Percentiles rank a stretch among this genome's conserved stretches.
phyloP scores from a whole-genome alignment of 2,888 invertebrate genomes.

The Drosophila atroscutellata region DNA sequence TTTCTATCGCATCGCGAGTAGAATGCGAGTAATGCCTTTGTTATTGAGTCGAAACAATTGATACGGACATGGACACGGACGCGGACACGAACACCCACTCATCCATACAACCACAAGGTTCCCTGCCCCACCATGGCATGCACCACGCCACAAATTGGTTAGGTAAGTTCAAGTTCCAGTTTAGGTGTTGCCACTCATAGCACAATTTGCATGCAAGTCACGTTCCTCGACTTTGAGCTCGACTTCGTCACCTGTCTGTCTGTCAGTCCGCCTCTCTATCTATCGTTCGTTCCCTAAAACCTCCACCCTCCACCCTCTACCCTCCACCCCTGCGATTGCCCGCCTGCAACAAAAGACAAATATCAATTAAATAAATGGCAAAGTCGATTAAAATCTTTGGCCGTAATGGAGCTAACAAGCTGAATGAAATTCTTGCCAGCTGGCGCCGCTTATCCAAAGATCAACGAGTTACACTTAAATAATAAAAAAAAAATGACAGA shows the following conservation, averaged over 20 bases:
- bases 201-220: constrained; percentile 73
- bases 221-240: constrained; percentile 53
- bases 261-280: not conserved
- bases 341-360: constrained; percentile 22
- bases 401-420: constrained; percentile 34
- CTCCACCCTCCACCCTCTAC: too few relatives aligned
- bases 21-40: constrained; percentile 49
- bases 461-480: constrained; percentile 8
- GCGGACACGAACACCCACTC: constrained; percentile 1
- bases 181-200: constrained; percentile 43
- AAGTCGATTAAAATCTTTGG: constrained; percentile 37
- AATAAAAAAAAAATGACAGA: not conserved
- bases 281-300: constrained; percentile 10
- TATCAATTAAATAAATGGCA: constrained; percentile 41
- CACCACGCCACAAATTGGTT: constrained; percentile 8
- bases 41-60: constrained; percentile 39
- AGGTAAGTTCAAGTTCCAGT: constrained; percentile 49
- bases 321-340: too few relatives aligned
- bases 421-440: constrained; percentile 35
- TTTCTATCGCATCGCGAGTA: constrained; percentile 15
- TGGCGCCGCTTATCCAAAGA: constrained; percentile 7
- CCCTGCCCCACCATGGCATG: not conserved
- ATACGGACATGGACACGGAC: constrained; percentile 30
- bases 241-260: constrained; percentile 43
- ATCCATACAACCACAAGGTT: not conserved